phyloP scores from a whole-genome alignment of 2,113 vertebrate species.

The Vicugna pacos region DNA sequence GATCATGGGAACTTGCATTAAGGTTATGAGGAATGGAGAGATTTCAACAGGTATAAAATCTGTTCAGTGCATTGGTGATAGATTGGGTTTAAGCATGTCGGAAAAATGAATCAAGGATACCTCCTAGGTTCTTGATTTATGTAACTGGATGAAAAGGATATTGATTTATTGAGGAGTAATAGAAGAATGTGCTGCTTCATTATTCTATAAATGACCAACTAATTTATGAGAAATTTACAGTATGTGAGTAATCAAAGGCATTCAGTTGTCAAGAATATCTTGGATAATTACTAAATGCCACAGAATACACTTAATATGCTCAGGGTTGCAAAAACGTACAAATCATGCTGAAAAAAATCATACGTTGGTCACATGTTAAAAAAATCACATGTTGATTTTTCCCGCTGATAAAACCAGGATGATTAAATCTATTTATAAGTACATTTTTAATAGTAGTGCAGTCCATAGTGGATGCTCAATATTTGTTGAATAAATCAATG shows the following conservation, averaged over 20 bases:
- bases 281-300: background rate
- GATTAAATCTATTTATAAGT: background rate
- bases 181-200: background rate
- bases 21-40: background rate
- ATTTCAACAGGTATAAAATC: background rate
- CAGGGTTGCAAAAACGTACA: background rate
- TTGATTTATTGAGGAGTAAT: background rate
- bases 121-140: background rate
- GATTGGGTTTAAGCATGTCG: background rate
- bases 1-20: background rate
- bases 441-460: background rate
- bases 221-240: background rate
- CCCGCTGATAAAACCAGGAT: background rate
- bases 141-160: background rate
- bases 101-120: background rate
- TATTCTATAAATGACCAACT: background rate
- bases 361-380: background rate
- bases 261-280: background rate
- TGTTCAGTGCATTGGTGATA: background rate
- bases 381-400: background rate
- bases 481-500: background rate
- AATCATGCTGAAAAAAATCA: background rate
- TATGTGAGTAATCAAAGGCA: background rate
- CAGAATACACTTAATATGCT: background rate
- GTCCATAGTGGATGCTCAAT: background rate